Conservation (phyloP, 2,888 invertebrate genomes). For the Hydraecia micacea region DNA sequence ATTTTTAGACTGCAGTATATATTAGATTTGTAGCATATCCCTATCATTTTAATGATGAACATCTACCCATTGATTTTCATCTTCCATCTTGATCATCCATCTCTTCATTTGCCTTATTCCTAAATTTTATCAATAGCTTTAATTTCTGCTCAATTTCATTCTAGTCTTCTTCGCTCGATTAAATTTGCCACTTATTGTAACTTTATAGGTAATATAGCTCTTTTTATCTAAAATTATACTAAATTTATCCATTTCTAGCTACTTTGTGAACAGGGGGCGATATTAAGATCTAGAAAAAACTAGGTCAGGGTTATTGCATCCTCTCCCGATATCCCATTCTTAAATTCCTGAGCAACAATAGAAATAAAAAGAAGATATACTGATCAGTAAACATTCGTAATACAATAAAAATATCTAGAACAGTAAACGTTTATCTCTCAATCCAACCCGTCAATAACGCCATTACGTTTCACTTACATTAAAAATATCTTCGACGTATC, state of each 20-base stretch:
- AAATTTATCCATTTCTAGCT: neutral
- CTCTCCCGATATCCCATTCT: neutral
- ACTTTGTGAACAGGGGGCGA: neutral
- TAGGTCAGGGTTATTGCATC: neutral
- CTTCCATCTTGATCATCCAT: neutral
- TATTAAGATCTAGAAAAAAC: neutral
- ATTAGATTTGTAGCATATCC: neutral
- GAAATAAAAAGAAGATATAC: neutral
- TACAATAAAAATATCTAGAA: constrained; percentile 36
- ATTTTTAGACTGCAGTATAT: constrained; percentile 7
- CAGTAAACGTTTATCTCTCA: constrained; percentile 17
- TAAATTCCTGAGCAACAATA: neutral
- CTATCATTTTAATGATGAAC: neutral
- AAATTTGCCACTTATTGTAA: neutral
- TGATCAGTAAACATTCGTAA: neutral
- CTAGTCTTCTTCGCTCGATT: neutral
- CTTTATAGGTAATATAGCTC: neutral
- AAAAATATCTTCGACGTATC: constrained; percentile 47
- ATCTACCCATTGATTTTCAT: neutral
- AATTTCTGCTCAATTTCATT: neutral
- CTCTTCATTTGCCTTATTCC: neutral
- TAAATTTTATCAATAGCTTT: neutral
- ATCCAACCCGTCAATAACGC: constrained; percentile 30
- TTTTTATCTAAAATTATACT: neutral
- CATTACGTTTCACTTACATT: constrained; percentile 41